A percentile compares a stretch with the other conserved stretches of the same genome.
Conservation (phyloP, 2,113 vertebrate species). For the Eupsittula cactorum region DNA sequence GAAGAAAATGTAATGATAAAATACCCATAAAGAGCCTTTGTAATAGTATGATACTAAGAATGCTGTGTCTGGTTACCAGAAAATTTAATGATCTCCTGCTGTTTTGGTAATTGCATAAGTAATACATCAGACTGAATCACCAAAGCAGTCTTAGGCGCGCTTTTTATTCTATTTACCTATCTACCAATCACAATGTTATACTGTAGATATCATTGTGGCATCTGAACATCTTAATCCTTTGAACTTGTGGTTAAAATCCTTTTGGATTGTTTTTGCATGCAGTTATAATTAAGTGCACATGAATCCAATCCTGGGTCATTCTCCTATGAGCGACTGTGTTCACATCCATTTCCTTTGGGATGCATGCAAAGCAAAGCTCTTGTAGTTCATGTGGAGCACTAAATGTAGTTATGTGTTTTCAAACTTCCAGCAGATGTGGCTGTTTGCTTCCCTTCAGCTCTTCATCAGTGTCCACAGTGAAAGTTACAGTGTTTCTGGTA, state of each 20-base stretch:
- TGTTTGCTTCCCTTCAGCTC: background rate
- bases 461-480: background rate
- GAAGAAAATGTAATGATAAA: constrained; percentile 76
- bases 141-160: constrained; percentile 65
- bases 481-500: background rate
- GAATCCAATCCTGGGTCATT: background rate
- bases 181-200: constrained; percentile 57
- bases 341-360: background rate
- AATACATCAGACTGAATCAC: constrained; percentile 90
- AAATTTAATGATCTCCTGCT: constrained; percentile 96
- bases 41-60: constrained; percentile 78
- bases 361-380: background rate
- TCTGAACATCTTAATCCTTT: constrained; percentile 48
- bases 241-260: constrained; percentile 41
- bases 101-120: constrained; percentile 99
- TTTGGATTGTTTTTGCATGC: constrained; percentile 22
- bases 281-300: constrained; percentile 27
- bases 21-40: constrained; percentile 76
- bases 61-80: constrained; percentile 79
- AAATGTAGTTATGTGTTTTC: background rate
- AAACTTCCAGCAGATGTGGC: background rate
- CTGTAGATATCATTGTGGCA: constrained; percentile 53
- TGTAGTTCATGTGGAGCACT: background rate
- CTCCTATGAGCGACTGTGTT: background rate
- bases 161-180: constrained; percentile 58